phyloP scores from a whole-genome alignment of 2,797 vertebrate genomes.

The Phoxinus dragarum region DNA sequence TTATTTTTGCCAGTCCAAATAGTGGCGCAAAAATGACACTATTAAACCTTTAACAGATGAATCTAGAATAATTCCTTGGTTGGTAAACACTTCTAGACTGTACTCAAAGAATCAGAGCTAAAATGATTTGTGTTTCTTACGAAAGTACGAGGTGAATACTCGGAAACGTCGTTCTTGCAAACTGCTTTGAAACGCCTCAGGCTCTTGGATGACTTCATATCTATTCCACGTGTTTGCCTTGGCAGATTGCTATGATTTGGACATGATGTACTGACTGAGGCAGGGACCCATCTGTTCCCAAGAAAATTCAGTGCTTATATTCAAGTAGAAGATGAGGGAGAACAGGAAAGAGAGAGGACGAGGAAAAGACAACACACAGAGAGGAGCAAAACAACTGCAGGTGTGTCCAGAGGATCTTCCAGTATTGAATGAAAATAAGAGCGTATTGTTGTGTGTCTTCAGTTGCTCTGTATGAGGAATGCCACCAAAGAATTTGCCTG shows the following conservation, averaged over 20 bases:
- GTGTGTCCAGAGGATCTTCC: constrained; percentile 21
- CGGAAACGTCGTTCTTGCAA: not conserved
- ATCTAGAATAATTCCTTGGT: not conserved
- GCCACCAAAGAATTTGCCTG: not conserved
- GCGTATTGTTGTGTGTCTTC: not conserved
- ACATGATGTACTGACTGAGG: constrained; percentile 49
- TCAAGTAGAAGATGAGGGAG: constrained; percentile 20
- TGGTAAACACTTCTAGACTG: not conserved
- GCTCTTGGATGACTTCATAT: constrained; percentile 45
- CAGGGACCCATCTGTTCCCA: constrained; percentile 51
- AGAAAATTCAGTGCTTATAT: constrained; percentile 38
- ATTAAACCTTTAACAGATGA: not conserved
- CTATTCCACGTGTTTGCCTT: constrained; percentile 46
- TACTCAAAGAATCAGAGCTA: not conserved
- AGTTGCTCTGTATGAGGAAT: constrained; percentile 5
- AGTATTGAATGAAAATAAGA: constrained; percentile 5
- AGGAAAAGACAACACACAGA: not conserved
- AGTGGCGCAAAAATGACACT: not conserved
- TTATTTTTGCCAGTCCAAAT: not conserved
- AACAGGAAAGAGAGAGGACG: not conserved
- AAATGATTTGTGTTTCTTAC: not conserved
- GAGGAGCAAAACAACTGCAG: constrained; percentile 19
- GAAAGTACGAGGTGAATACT: not conserved
- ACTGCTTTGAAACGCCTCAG: constrained; percentile 28
- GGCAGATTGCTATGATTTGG: constrained; percentile 56